These are phyloP conservation scores for Hypomecis punctinalis DNA, from an alignment of 2,888 invertebrate species.

Conservation along the genomic window DNA sequence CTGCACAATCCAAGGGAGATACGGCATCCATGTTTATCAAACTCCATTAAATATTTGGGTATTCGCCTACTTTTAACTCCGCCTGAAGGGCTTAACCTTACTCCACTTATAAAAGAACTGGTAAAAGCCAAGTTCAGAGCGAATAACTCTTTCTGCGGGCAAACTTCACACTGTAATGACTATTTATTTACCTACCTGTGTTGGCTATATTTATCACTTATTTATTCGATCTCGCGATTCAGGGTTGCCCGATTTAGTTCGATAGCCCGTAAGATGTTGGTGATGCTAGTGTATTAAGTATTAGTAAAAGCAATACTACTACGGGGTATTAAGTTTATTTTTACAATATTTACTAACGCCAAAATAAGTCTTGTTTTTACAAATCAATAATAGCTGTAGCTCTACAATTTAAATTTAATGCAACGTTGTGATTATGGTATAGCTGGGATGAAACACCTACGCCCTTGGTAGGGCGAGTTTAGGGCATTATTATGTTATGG, in stretches of 20 bases:
- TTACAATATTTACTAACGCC: no score
- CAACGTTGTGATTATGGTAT: no score
- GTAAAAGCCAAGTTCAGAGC: conserved; percentile 30
- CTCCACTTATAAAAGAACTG: conserved; percentile 20
- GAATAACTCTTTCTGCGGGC: conserved; percentile 23
- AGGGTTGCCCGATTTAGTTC: conserved; percentile 12
- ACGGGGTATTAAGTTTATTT: no score
- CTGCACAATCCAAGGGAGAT: conserved; percentile 39
- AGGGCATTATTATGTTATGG: no score
- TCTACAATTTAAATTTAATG: no score
- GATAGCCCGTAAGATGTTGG: not conserved
- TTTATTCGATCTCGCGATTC: conserved; percentile 50
- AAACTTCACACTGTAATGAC: conserved; percentile 6
- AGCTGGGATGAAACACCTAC: no score
- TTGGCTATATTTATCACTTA: conserved; percentile 62
- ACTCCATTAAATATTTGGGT: conserved; percentile 40
- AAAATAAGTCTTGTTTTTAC: no score
- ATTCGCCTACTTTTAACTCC: conserved; percentile 29
- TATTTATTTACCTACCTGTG: conserved; percentile 50
- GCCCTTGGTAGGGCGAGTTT: no score
- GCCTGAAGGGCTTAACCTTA: conserved; percentile 27
- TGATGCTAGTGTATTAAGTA: conserved; percentile 20
- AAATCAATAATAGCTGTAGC: no score
- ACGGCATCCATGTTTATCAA: conserved; percentile 37
- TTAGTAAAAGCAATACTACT: no score